A percentile compares a stretch with the other conserved stretches of the same genome.
phyloP scores from a whole-genome alignment of 2,797 vertebrate species.

The Sebastolobus altivelis region DNA sequence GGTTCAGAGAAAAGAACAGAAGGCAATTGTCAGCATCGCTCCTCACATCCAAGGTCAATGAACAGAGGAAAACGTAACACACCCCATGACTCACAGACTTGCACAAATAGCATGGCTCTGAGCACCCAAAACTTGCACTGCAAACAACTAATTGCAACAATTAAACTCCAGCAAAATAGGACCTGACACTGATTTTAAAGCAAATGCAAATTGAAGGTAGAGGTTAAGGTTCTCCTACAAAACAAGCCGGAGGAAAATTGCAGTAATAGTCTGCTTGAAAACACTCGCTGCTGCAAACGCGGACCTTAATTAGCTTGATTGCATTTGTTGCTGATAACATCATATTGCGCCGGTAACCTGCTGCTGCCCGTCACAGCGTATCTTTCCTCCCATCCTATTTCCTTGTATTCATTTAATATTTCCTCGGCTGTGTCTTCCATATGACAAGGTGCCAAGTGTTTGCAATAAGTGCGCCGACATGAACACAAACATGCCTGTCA shows the following conservation, averaged over 20 bases:
- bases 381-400: conserved; percentile 17
- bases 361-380: conserved; percentile 17
- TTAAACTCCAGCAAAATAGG: conserved; percentile 33
- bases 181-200: conserved; percentile 48
- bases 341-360: conserved; percentile 40
- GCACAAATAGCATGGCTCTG: not conserved
- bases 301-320: conserved; percentile 63
- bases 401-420: conserved; percentile 12
- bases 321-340: conserved; percentile 55
- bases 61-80: conserved; percentile 24
- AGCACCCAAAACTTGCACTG: not conserved
- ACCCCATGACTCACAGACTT: not conserved
- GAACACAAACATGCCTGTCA: conserved; percentile 50
- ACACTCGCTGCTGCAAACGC: conserved; percentile 35
- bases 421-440: not conserved
- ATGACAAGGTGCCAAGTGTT: conserved; percentile 46
- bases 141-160: conserved; percentile 33
- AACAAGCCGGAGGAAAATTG: conserved; percentile 36
- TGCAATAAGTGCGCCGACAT: conserved; percentile 37
- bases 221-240: conserved; percentile 35
- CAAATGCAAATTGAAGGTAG: conserved; percentile 58
- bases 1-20: conserved; percentile 45
- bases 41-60: conserved; percentile 54
- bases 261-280: conserved; percentile 31
- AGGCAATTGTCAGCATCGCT: conserved; percentile 37